Evolutionary conservation across 2,113 vertebrate species (phyloP).

Genomic region (Callocephalon fimbriatum): DNA sequence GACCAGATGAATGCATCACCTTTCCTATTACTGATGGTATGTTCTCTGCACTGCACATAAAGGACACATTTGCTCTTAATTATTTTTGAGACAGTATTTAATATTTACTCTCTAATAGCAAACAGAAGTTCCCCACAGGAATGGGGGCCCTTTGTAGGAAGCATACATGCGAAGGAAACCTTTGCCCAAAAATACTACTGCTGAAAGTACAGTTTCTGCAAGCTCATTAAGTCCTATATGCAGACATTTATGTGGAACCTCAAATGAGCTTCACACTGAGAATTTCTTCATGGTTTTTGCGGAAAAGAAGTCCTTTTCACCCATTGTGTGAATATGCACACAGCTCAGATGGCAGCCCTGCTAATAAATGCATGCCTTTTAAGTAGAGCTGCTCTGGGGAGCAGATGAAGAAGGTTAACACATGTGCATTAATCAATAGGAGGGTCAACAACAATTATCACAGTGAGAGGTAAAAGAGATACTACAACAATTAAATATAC

Average conservation of each 20-base stretch:
- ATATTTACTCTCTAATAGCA: not conserved
- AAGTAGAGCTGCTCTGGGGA: not conserved
- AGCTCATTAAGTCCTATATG: not conserved
- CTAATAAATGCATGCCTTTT: not conserved
- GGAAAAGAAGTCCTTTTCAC: not conserved
- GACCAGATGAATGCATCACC: not conserved
- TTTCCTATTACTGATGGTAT: not conserved
- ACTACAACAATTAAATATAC: not conserved
- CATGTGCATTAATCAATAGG: not conserved
- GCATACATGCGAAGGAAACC: not conserved
- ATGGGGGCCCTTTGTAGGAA: not conserved
- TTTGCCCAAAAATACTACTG: not conserved
- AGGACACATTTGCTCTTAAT: not conserved
- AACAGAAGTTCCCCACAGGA: not conserved
- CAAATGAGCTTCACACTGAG: not conserved
- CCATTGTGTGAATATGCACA: no score
- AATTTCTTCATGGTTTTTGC: not conserved
- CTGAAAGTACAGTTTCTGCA: not conserved
- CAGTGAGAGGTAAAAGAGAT: not conserved
- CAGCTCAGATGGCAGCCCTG: accelerated
- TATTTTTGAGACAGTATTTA: slow-evolving; percentile 5
- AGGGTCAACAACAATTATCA: not conserved
- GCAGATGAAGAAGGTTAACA: not conserved
- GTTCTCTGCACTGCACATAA: not conserved
- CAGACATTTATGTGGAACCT: not conserved